Percentiles rank a stretch among this genome's conserved stretches.
phyloP scores from a whole-genome alignment of 2,113 vertebrate genomes.

The Pseudorhombus dupliciocellatus region DNA sequence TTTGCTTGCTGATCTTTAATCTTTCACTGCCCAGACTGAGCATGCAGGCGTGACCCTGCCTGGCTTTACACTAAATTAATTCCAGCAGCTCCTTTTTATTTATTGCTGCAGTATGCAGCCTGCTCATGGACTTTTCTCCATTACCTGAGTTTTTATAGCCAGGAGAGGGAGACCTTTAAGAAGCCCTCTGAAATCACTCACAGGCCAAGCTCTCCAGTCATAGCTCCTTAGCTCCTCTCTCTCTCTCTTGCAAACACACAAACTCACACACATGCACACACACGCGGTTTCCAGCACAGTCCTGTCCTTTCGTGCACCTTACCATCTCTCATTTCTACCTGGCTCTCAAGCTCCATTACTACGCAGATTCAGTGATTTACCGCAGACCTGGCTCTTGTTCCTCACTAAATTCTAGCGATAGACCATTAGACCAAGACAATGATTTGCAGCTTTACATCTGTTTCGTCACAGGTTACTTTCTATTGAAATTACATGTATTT shows the following conservation, averaged over 20 bases:
- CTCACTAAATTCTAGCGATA: constrained; percentile 27
- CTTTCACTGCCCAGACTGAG: constrained; percentile 74
- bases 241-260: constrained; percentile 24
- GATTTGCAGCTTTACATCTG: constrained; percentile 27
- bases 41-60: constrained; percentile 61
- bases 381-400: constrained; percentile 21
- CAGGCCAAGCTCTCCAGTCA: constrained; percentile 49
- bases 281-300: neutral
- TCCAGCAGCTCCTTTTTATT: constrained; percentile 78
- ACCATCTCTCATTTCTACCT: constrained; percentile 26
- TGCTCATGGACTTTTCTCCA: constrained; percentile 67
- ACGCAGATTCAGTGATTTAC: constrained; percentile 36
- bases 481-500: neutral
- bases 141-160: constrained; percentile 67
- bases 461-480: constrained; percentile 13
- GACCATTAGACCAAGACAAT: constrained; percentile 9
- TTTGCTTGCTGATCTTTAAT: constrained; percentile 74
- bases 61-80: constrained; percentile 74
- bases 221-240: constrained; percentile 16
- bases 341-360: constrained; percentile 27
- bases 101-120: constrained; percentile 71
- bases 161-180: constrained; percentile 67
- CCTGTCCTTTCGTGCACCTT: constrained; percentile 16
- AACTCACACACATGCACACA: neutral
- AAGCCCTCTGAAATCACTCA: constrained; percentile 72